Evolutionary conservation across 2,113 vertebrate genomes (phyloP), one percentile per base, ranked within the genome.

Genomic region (Fregetta grallaria): DNA sequence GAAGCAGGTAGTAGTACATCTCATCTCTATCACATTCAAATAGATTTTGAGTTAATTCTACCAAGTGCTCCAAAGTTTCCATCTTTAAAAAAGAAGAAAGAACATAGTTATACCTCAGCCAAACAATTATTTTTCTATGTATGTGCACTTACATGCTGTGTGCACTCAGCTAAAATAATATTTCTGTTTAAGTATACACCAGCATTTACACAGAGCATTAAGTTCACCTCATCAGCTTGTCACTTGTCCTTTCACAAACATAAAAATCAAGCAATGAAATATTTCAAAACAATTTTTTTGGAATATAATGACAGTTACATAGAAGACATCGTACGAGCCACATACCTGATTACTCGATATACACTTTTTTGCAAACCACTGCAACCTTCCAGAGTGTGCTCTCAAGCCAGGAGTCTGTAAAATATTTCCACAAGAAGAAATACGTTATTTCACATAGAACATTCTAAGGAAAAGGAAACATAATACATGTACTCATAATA

Each of bases 11-110:
- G 94, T 97, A 98, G 96, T 99, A 99, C 98, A 99, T 98, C 76
- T 99, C 98, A 94, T 99, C 99, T 97, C 99, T 98, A 96, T 99
- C 99, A 21, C 99, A 99, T 90, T 99, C 99, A 97, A 99, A 99
- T 6, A 99, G 98, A 94, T 99, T 99, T 74, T 96, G 78, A 26
- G 99, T 99, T 97, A 99, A 94, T 50, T 99, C 98, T 94, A 99
- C 98, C 96, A 99, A 97, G 75, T 98, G 98, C 92, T 99, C 99
- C 97, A 99, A 97, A 71, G 95, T 0, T 93, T 99, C 99, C 95
- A 98, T 97, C 99, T 99, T 97, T 85, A 86, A 87, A 76, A 95
- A 61, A n/a, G 13, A 95, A 85, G 16, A 75, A 52, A 75, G 11
- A 86, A 89, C 4, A 67, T 7, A 61, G 26, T 76, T 94, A 91